A percentile compares a stretch with the other conserved stretches of the same genome.
Conservation (phyloP, 2,888 invertebrate genomes). For the Mesorhabditis belari region DNA sequence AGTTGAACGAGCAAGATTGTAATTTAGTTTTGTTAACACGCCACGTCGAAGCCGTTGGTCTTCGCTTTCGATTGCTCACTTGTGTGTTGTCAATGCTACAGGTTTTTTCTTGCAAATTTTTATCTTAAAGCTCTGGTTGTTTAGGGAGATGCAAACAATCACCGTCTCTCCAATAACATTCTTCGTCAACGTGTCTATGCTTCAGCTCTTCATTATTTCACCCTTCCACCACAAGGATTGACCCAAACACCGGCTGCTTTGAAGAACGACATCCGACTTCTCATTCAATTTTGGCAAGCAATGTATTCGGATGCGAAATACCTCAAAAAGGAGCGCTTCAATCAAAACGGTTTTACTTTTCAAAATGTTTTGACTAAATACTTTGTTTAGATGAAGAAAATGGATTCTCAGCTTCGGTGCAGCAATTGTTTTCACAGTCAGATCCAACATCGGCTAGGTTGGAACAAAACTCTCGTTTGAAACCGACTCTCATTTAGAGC, state of each 20-base stretch:
- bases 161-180: too few species aligned
- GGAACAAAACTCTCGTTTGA: too few species aligned
- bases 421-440: too few species aligned
- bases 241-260: conserved; percentile 71
- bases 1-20: too few species aligned
- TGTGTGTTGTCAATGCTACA: conserved; percentile 67
- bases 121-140: conserved; percentile 61
- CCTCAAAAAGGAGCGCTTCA: conserved; percentile 51
- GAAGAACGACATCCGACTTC: conserved; percentile 77
- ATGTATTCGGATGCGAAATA: conserved; percentile 67
- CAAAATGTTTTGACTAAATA: too few species aligned
- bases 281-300: conserved; percentile 89
- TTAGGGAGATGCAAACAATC: conserved; percentile 78
- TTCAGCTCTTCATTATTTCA: conserved; percentile 83
- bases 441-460: too few species aligned
- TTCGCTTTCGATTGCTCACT: conserved; percentile 75
- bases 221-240: conserved; percentile 71
- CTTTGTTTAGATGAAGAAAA: too few species aligned
- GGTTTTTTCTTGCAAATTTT: background rate
- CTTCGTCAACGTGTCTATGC: conserved; percentile 89
- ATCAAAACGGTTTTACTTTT: conserved; percentile 19
- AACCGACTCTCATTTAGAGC: too few species aligned
- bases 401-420: too few species aligned
- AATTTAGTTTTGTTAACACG: conserved; percentile 58
- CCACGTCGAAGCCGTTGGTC: conserved; percentile 83